Conservation (phyloP, 1,140 invertebrate genomes). For the Orius insidiosus region DNA sequence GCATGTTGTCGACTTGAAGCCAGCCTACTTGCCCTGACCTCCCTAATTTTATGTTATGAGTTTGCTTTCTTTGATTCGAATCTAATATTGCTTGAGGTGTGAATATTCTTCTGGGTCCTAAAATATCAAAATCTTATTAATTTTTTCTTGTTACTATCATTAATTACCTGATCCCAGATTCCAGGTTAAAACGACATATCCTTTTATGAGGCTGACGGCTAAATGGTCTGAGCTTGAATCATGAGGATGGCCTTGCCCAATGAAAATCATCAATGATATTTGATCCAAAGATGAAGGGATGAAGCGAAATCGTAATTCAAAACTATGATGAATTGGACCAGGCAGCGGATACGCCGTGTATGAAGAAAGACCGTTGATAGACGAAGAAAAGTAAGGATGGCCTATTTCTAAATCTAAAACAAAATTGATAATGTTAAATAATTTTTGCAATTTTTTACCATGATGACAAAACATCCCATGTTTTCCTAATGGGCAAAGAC, state of each 20-base stretch:
- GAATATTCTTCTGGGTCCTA: constrained; percentile 63
- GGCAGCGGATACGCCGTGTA: constrained; percentile 62
- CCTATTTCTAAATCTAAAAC: constrained; percentile 52
- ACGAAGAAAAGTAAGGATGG: constrained; percentile 56
- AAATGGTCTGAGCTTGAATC: constrained; percentile 59
- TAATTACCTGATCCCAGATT: constrained; percentile 61
- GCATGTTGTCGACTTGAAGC: constrained; percentile 59
- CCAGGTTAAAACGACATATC: constrained; percentile 76
- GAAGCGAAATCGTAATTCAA: constrained; percentile 54
- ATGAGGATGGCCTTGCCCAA: constrained; percentile 53
- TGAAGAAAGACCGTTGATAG: constrained; percentile 55
- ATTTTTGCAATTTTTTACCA: constrained; percentile 33
- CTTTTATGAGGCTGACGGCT: constrained; percentile 68
- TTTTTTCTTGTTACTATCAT: constrained; percentile 1
- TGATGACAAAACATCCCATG: constrained; percentile 68
- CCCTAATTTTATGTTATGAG: constrained; percentile 52
- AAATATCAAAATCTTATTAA: too few relatives aligned
- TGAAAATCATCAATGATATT: constrained; percentile 63
- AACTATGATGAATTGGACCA: constrained; percentile 39
- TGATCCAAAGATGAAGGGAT: constrained; percentile 58
- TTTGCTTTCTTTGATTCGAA: constrained; percentile 27
- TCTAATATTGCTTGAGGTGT: constrained; percentile 44
- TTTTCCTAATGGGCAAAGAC: constrained; percentile 64
- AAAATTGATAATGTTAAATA: not conserved
- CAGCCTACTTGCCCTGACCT: constrained; percentile 57